A percentile compares a stretch with the other conserved stretches of the same genome.
phyloP scores from a whole-genome alignment of 1,140 invertebrate species.

The Vanessa atalanta region DNA sequence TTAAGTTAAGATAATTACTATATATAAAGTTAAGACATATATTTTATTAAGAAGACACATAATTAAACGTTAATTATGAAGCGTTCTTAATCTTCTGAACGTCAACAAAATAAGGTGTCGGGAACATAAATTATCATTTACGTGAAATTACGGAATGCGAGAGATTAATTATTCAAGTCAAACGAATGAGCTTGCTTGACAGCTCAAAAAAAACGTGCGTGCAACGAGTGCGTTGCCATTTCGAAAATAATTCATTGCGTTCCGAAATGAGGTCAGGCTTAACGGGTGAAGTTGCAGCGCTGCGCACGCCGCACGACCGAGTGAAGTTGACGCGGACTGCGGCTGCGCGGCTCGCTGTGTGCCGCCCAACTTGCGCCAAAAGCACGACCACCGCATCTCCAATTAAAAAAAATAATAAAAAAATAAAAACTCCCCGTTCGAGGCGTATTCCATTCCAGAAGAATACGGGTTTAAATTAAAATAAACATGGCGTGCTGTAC shows the following conservation, averaged over 20 bases:
- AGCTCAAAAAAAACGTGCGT: constrained; percentile 35
- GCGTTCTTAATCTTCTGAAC: neutral
- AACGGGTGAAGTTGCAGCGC: constrained; percentile 51
- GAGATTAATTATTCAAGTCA: constrained; percentile 3
- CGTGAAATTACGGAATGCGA: neutral
- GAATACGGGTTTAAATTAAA: constrained; percentile 22
- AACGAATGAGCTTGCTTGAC: constrained; percentile 17
- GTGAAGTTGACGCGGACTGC: constrained; percentile 41
- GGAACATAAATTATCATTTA: neutral
- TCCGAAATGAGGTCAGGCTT: constrained; percentile 59
- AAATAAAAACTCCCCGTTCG: constrained; percentile 37
- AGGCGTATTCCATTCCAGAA: constrained; percentile 41
- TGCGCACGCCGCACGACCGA: constrained; percentile 39
- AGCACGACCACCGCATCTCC: constrained; percentile 27
- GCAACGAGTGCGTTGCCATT: constrained; percentile 60
- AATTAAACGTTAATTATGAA: too few species aligned
- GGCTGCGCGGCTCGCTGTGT: constrained; percentile 48
- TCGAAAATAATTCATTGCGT: constrained; percentile 72
- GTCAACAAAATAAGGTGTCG: neutral
- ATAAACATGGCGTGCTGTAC: constrained; percentile 38
- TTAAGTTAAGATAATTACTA: too few species aligned
- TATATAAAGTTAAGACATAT: too few species aligned
- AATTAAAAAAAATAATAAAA: constrained; percentile 45
- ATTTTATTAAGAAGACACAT: too few species aligned
- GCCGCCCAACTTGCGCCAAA: constrained; percentile 35